phyloP scores from a whole-genome alignment of 2,888 invertebrate species.

The Meloe dianella region DNA sequence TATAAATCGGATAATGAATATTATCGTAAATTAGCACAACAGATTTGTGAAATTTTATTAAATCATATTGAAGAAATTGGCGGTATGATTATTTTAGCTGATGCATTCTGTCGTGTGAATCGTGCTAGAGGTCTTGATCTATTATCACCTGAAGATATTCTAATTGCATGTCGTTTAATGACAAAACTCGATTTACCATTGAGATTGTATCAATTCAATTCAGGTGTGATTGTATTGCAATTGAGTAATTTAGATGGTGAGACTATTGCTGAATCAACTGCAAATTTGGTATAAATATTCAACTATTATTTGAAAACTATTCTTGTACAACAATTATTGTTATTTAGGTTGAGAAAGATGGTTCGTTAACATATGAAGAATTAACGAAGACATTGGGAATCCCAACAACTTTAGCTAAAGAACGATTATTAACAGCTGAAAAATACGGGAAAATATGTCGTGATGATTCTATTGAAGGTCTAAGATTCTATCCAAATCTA shows the following conservation, averaged over 20 bases:
- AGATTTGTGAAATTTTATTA: constrained; percentile 82
- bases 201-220: constrained; percentile 84
- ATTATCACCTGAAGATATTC: constrained; percentile 94
- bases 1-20: constrained; percentile 87
- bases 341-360: constrained; percentile 69
- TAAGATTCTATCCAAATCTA: constrained; percentile 92
- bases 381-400: constrained; percentile 83
- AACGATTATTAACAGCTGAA: constrained; percentile 87
- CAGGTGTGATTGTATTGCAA: constrained; percentile 95
- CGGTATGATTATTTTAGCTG: constrained; percentile 95
- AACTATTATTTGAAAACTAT: constrained; percentile 23
- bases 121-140: constrained; percentile 95
- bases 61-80: constrained; percentile 87
- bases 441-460: constrained; percentile 85
- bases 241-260: constrained; percentile 76
- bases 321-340: constrained; percentile 17
- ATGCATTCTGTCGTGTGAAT: constrained; percentile 96
- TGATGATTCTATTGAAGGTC: constrained; percentile 94
- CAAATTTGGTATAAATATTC: constrained; percentile 66
- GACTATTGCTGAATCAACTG: constrained; percentile 71
- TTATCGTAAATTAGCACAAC: constrained; percentile 81
- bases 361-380: constrained; percentile 83
- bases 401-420: constrained; percentile 88
- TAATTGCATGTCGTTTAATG: constrained; percentile 83
- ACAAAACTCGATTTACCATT: constrained; percentile 72